Evolutionary conservation across 2,888 invertebrate genomes (phyloP), one percentile per base, ranked within the genome.

Genomic region (Galeopsomyia nigrocyanea): DNA sequence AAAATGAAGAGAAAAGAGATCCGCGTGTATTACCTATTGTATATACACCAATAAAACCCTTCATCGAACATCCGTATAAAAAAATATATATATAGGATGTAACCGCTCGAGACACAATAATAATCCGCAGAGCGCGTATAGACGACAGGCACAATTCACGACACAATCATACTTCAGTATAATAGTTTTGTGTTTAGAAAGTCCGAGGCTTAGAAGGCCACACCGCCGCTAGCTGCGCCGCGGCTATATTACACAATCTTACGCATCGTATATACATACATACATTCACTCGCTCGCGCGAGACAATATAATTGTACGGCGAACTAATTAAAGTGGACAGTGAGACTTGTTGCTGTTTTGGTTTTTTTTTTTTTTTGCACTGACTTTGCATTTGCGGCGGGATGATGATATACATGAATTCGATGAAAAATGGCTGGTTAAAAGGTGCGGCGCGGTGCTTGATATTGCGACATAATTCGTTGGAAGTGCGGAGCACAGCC

Each of bases 171-270:
- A 7, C 14, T 1, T 21, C n/a, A 31, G 22, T 65, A 65, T 67
- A 73, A n/a, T 71, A 78, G 80, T 79, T 81, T 82, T 80, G 5
- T 26, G 79, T 81, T 80, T 82, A 80, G 81, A 81, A 81, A 81
- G 81, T 81, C 78, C 79, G 76, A 64, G 65, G 64, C 75, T 68
- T 72, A 74, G 78, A 79, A 80, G 82, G 78, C 81, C 80, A 79
- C 81, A 80, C 78, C 79, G 77, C n/a, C n/a, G n/a, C n/a, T n/a
- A n/a, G n/a, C n/a, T n/a, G n/a, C n/a, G n/a, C n/a, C 66, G 70
- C 55, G 21, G 26, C 26, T 26, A 26, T 26, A 26, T 70, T 70
- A 64, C 70, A 64, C 70, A 70, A 64, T 64, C 62, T 77, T 77
- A 68, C 55, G 60, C 58, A 68, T 62, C 61, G 51, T 26, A 17